Base-by-base conservation (phyloP, 2,888 invertebrate species). In the Zygothrica quintamaculata region DNA sequence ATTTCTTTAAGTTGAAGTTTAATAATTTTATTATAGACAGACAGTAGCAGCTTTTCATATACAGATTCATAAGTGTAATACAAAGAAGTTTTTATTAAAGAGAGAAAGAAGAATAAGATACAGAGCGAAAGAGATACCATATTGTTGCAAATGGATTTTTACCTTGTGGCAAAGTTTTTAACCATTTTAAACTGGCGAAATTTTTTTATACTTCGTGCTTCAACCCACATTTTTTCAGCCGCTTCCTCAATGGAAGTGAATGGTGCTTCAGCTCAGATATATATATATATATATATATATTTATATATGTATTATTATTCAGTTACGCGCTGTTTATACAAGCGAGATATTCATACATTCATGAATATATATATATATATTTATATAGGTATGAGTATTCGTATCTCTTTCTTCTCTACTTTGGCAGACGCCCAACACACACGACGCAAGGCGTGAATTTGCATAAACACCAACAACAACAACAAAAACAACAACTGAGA, bases 301-400 rank as follows among this genome's bases (percentile, higher is more conserved):
- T n/a, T n/a, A n/a, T n/a, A n/a, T n/a, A n/a, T n/a, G n/a, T n/a
- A 77, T 82, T 80, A 80, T 80, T 80, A 80, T 80, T 80, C 80
- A 80, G 84, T 80, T 80, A 80, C 84, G 80, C 84, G 72, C 84
- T 80, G 84, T 75, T 80, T 80, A 80, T 80, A 80, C 84, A 70
- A 60, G 64, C 72, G 58, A 80, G 80, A 80, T 80, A 80, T 84
- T 80, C 77, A 80, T 80, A 84, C 80, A 80, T 80, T 74, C 80
- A 80, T 80, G 84, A 80, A 84, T 80, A 70, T 84, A 77, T 79
- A 80, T 48, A 37, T 46, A 34, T 42, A 13, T 34, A 31, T 46
- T 13, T 57, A 52, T 39, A 26, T 34, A 84, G 80, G 80, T 71
- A 51, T 34, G 50, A 59, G 51, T 60, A 60, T 34, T 55, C 60